Base-by-base conservation (phyloP, 2,113 vertebrate species). In the zebrafish (Danio rerio) region DNA sequence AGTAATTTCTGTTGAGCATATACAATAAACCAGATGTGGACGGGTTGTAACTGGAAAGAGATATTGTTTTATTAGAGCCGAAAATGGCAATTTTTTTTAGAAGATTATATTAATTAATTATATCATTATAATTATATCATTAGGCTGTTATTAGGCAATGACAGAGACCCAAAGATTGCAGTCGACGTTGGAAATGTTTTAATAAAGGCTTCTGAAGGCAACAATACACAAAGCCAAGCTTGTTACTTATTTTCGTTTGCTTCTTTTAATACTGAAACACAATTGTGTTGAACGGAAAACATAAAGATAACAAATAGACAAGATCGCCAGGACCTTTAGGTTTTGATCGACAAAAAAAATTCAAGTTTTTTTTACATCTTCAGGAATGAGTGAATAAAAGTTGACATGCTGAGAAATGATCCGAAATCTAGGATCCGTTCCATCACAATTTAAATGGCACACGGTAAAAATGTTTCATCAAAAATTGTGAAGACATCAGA, bases 41-140 rank as follows among this genome's bases (percentile, higher is more conserved):
- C 3, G 3, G 16, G 49, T 9, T 50, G 18, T 20, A 72, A 83
- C 88, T 15, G 72, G 3, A 3, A 31, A 77, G 76, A 13, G 16
- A 8, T 63, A 16, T 6, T 52, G 68, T 71, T 20, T 75, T 7
- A 55, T 66, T 58, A 70, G 53, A 5, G 49, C 45, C 21, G 21
- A 81, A 42, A 71, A 21, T 13, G 9, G 13, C 6, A 45, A 18
- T 81, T 70, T 77, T 31, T 31, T 31, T 31, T 40, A 50, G 20
- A 12, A 85, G 74, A 70, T 81, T 59, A 58, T 15, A 72, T 53
- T 59, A n/a, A n/a, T 82, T 65, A 79, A 72, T 15, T n/a, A n/a
- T n/a, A 70, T 43, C 11, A 83, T 82, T 78, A 80, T 78, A 79
- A 21, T 49, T 74, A 71, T 59, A 43, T 45, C 20, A 55, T 74